Percentiles rank a stretch among this genome's conserved stretches.
Evolutionary conservation across 2,797 vertebrate species (phyloP).

Genomic region (Capromys pilorides): DNA sequence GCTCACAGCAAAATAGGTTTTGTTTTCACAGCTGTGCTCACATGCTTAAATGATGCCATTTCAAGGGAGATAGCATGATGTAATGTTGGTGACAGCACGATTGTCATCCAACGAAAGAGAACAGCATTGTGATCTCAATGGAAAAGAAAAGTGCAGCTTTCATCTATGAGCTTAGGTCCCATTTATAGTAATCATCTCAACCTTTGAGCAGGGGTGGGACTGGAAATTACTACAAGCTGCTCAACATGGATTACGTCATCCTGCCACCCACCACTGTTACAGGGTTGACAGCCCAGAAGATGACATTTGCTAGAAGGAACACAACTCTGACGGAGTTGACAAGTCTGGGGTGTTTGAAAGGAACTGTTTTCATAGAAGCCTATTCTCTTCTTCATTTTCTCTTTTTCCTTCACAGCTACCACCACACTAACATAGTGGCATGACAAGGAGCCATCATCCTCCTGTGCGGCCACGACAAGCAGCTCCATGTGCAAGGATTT

Average conservation of each 20-base stretch:
- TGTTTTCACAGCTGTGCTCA: constrained; percentile 85
- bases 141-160: constrained; percentile 81
- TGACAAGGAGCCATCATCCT: not conserved
- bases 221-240: constrained; percentile 85
- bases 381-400: not conserved
- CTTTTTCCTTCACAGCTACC: not conserved
- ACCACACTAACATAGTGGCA: constrained; percentile 52
- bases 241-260: constrained; percentile 83
- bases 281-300: constrained; percentile 75
- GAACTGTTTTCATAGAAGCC: not conserved
- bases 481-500: constrained; percentile 2
- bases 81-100: constrained; percentile 84
- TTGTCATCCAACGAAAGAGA: constrained; percentile 83
- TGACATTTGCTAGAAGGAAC: constrained; percentile 64
- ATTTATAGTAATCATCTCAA: constrained; percentile 79
- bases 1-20: constrained; percentile 65
- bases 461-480: not conserved
- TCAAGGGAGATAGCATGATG: constrained; percentile 79
- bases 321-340: constrained; percentile 34
- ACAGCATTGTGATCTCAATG: constrained; percentile 82
- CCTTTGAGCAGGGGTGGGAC: constrained; percentile 75
- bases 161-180: constrained; percentile 77
- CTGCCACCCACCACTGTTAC: constrained; percentile 82
- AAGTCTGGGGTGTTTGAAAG: constrained; percentile 53
- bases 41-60: constrained; percentile 70